Evolutionary conservation across 2,797 vertebrate species (phyloP).

Genomic region (Spea hammondii): DNA sequence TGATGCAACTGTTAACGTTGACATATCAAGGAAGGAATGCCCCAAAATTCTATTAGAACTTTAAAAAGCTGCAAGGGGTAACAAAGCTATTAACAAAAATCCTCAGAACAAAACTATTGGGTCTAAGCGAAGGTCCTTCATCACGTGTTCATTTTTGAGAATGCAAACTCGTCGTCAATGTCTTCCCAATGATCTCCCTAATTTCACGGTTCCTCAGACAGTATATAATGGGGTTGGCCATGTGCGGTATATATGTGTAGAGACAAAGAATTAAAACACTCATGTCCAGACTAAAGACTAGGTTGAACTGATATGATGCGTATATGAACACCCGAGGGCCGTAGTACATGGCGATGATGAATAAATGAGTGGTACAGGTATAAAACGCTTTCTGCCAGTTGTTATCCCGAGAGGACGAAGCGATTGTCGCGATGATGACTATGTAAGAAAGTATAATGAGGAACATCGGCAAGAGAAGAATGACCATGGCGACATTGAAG

Average conservation of each 20-base stretch:
- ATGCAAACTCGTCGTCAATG: too few relatives aligned
- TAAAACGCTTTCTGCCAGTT: constrained; percentile 12
- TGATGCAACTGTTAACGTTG: too few relatives aligned
- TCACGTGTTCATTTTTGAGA: too few relatives aligned
- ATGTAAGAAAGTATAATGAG: constrained; percentile 8
- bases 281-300: constrained; percentile 4
- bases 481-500: neutral
- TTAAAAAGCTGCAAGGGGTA: too few relatives aligned
- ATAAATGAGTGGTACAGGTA: constrained; percentile 24
- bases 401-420: neutral
- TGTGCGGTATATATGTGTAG: constrained; percentile 15
- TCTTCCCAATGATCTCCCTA: constrained; percentile 2
- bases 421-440: constrained; percentile 12
- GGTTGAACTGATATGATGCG: neutral
- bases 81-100: too few relatives aligned
- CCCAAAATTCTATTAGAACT: too few relatives aligned
- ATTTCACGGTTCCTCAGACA: neutral
- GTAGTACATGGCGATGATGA: constrained; percentile 20
- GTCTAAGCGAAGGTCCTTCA: too few relatives aligned
- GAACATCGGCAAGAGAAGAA: constrained; percentile 11
- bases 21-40: too few relatives aligned
- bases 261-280: constrained; percentile 10
- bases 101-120: too few relatives aligned
- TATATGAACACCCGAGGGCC: constrained; percentile 12
- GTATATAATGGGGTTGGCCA: constrained; percentile 26